phyloP scores from a whole-genome alignment of 2,113 vertebrate genomes.

The Acrocephalus kingi region DNA sequence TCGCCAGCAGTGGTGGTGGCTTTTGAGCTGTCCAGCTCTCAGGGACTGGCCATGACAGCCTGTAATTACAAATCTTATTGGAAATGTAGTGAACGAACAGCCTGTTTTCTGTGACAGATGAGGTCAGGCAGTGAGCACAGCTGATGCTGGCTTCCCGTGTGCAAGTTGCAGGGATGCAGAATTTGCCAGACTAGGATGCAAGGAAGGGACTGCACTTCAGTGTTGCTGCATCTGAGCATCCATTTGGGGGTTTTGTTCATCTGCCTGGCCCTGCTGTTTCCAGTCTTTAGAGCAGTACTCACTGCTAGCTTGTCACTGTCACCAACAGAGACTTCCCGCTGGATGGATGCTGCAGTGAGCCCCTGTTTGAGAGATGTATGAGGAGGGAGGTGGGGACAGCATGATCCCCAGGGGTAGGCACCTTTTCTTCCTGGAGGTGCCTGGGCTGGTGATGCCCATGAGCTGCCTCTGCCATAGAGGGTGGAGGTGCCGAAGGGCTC shows the following conservation, averaged over 20 bases:
- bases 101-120: background rate
- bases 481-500: background rate
- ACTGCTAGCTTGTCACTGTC: background rate
- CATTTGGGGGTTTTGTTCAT: background rate
- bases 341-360: background rate
- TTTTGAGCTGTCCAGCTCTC: background rate
- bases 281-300: background rate
- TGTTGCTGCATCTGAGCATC: background rate
- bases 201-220: background rate
- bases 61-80: background rate
- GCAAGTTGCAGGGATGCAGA: background rate
- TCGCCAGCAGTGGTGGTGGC: background rate
- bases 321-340: background rate
- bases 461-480: background rate
- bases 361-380: accelerated
- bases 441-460: background rate
- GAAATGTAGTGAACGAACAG: background rate
- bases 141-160: background rate
- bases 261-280: background rate
- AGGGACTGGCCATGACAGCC: background rate
- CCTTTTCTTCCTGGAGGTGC: accelerated
- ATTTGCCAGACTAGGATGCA: background rate
- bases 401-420: background rate
- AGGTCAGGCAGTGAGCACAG: background rate
- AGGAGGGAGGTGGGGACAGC: background rate